Conservation (phyloP, 2,888 invertebrate species). For the Harpalus rufipes region DNA sequence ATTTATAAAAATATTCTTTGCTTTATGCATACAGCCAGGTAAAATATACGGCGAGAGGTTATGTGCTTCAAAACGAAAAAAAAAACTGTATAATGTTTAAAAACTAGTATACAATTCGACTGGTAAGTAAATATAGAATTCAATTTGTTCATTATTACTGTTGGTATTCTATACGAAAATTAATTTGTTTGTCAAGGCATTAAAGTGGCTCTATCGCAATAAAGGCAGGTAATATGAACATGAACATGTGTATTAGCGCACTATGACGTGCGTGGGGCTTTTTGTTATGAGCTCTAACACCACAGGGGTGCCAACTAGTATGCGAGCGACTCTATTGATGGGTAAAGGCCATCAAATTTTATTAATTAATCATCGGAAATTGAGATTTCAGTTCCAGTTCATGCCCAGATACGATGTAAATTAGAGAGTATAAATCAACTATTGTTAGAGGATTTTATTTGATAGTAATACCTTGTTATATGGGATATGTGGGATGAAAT, state of each 20-base stretch:
- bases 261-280: not conserved
- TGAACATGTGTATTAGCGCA: not conserved
- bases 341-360: conserved; percentile 33
- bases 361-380: conserved; percentile 49
- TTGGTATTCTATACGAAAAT: not conserved
- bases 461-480: conserved; percentile 9
- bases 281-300: not conserved
- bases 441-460: conserved; percentile 35
- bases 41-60: too few relatives aligned
- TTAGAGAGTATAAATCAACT: conserved; percentile 30
- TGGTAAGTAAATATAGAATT: too few relatives aligned
- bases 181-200: not conserved
- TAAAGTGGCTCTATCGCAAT: not conserved
- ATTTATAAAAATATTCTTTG: too few relatives aligned
- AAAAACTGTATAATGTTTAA: too few relatives aligned
- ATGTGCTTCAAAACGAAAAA: too few relatives aligned
- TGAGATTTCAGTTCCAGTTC: conserved; percentile 34
- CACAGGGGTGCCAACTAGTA: not conserved
- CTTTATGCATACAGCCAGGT: too few relatives aligned
- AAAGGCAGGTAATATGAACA: not conserved
- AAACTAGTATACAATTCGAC: too few relatives aligned
- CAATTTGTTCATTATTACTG: not conserved
- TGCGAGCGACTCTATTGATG: conserved; percentile 13
- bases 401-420: conserved; percentile 33
- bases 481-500: conserved; percentile 1